phyloP scores from a whole-genome alignment of 1,140 invertebrate genomes.

The Conus ventricosus region DNA sequence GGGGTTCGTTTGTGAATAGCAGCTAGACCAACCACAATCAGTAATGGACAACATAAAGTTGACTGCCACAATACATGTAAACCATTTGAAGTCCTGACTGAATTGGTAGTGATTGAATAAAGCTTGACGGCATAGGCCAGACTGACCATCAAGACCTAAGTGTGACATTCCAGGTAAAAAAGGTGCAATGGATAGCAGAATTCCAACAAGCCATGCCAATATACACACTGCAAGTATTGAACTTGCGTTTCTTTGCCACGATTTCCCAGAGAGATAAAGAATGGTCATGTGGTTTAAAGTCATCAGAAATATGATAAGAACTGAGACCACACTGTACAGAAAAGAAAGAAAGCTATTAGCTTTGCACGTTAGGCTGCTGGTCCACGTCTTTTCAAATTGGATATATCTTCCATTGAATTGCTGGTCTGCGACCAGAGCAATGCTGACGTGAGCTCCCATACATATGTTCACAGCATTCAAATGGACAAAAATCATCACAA shows the following conservation, averaged over 20 bases:
- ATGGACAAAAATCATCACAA: constrained; percentile 51
- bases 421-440: constrained; percentile 26
- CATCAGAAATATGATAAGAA: constrained; percentile 43
- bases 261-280: not conserved
- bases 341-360: constrained; percentile 34
- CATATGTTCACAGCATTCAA: constrained; percentile 31
- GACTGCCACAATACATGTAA: not conserved
- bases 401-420: constrained; percentile 52
- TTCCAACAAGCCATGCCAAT: constrained; percentile 30
- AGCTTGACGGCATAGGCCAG: constrained; percentile 39
- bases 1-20: not conserved
- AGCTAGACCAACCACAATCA: not conserved
- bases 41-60: not conserved
- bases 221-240: not conserved
- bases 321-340: constrained; percentile 35
- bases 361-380: constrained; percentile 3
- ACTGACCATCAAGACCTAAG: constrained; percentile 48
- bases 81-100: not conserved
- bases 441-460: constrained; percentile 33
- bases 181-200: not conserved
- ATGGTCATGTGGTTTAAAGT: constrained; percentile 41
- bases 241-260: not conserved
- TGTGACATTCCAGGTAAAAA: constrained; percentile 10
- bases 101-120: not conserved
- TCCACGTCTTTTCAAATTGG: constrained; percentile 29